Base-by-base conservation (phyloP, 2,888 invertebrate species). In the Dasypolia templi region DNA sequence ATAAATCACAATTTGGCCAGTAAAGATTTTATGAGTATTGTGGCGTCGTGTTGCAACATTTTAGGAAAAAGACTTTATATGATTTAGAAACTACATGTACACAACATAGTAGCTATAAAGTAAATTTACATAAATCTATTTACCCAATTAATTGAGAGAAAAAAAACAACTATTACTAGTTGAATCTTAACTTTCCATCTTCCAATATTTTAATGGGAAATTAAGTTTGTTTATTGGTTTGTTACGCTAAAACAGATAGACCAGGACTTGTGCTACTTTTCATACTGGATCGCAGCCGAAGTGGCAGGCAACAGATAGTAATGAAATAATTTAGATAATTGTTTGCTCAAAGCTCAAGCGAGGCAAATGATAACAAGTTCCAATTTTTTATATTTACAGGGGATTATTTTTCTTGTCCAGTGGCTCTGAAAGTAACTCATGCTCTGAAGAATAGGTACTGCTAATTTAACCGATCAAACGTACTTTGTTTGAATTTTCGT, bases 401-500 rank as follows among this genome's bases (percentile, higher is more conserved):
- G 17, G 22, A 75, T 75, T 74, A 72, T 65, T 62, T 64, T 26
- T 67, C 55, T 49, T 39, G 39, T 75, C 75, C 82, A 85, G 81
- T 72, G 51, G 59, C 56, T 77, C 55, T 65, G 46, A 65, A 84
- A 75, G 53, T 75, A 72, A 81, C 63, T 71, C 35, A 59, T 75
- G 80, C 32, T 64, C 62, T 59, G 12, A 71, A 74, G 78, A 81
- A 80, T 81, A n/a, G n/a, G n/a, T n/a, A 81, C 72, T 68, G 70
- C 73, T 75, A 66, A 81, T 84, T 82, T 72, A 82, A 81, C 78
- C 72, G 82, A 86, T 86, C 81, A 79, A 84, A 85, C 64, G 71
- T 66, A 81, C 80, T 74, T 80, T 81, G 71, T 79, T 80, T 76
- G 29, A 84, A 79, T 72, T 81, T 78, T 59, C 44, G 56, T 73